Percentiles rank a stretch among this genome's conserved stretches.
Evolutionary conservation across 2,888 invertebrate species (phyloP).

Genomic region (Brachypalpus laphriformis): DNA sequence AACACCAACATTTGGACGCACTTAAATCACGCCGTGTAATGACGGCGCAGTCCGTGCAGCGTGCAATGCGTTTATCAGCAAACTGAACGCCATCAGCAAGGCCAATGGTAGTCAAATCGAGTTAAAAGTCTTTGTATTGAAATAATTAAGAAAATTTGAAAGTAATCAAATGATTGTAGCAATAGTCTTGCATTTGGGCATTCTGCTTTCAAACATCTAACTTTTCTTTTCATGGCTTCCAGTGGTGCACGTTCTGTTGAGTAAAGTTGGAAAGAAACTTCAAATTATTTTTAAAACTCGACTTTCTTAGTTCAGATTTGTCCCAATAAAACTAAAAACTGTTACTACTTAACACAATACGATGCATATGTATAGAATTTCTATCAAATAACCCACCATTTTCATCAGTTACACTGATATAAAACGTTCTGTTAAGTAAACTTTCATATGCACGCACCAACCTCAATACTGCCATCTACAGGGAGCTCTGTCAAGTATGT

Average conservation of each 20-base stretch:
- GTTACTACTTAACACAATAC: background rate
- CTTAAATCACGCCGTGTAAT: no score
- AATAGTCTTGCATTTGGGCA: background rate
- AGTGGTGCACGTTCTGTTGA: conserved; percentile 12
- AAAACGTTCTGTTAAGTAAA: conserved; percentile 63
- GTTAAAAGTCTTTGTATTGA: no score
- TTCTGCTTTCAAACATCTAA: background rate
- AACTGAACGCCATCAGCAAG: no score
- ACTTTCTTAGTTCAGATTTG: background rate
- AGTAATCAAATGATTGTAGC: no score
- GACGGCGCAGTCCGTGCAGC: no score
- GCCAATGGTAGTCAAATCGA: no score
- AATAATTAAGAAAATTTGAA: no score
- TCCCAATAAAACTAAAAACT: background rate
- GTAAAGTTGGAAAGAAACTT: background rate
- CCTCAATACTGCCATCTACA: conserved; percentile 24
- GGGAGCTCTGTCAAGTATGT: background rate
- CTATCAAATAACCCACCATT: background rate
- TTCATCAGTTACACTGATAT: background rate
- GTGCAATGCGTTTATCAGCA: no score
- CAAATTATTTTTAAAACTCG: no score
- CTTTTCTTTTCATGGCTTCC: background rate
- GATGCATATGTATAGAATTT: no score
- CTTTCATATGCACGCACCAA: background rate
- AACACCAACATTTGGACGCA: no score